Base-by-base conservation (phyloP, 2,113 vertebrate species). In the Stigmatopora nigra region DNA sequence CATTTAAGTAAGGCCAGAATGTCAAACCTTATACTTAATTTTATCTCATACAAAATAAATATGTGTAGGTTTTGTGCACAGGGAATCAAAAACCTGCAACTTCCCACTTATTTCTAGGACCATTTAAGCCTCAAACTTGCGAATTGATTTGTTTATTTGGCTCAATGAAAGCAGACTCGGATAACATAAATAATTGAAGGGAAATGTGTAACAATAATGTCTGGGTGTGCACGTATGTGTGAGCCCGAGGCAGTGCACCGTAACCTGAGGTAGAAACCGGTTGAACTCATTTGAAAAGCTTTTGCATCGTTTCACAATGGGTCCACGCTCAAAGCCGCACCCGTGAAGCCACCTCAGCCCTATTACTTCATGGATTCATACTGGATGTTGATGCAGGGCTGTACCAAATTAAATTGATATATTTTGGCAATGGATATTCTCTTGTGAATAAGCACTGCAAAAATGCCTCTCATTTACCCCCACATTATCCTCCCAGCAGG, bases 231-330 rank as follows among this genome's bases (percentile, higher is more conserved):
- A 25, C 65, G 58, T 73, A 56, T 65, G 53, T 48, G 66, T 58
- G 11, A 47, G 69, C 78, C 80, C 0, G 5, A 71, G 78, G 80
- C 73, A 44, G 14, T 62, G 65, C 72, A 78, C 63, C 77, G 61
- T 61, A 82, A 80, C 79, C 79, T 81, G 69, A 80, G 75, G 77
- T 75, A 81, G 64, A 70, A 85, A 87, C 84, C 62, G 49, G 87
- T 87, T 80, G 17, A 15, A 70, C 84, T 79, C 69, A 80, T 83
- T 84, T 76, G 72, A 70, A 64, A 58, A 71, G 72, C 69, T 76
- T 84, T 79, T 77, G 81, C 75, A 41, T 41, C 38, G 77, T 76
- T 82, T 73, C 68, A 72, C 73, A 69, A 73, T 64, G 48, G 22
- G 63, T 57, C 57, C 70, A 59, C 73, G 61, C 61, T 48, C 67